Evolutionary conservation across 2,113 vertebrate genomes (phyloP).

Genomic region (Solea solea): DNA sequence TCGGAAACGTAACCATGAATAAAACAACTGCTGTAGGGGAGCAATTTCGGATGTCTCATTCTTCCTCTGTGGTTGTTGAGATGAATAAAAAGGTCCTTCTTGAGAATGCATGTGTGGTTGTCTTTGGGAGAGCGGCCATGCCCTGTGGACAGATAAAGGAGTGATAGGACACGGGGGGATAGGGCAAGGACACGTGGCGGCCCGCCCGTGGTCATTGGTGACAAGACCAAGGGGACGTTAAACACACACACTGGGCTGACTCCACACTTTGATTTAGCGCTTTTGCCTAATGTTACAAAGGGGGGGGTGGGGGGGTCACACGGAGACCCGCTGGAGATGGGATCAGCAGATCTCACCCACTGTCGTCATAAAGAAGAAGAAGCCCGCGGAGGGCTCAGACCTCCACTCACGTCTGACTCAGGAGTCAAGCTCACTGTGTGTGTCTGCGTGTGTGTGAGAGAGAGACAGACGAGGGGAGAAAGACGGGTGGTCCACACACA

Average conservation of each 20-base stretch:
- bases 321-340: conserved; percentile 74
- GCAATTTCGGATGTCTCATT: conserved; percentile 77
- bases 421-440: conserved; percentile 40
- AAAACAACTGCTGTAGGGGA: conserved; percentile 77
- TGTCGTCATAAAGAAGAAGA: conserved; percentile 72
- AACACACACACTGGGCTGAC: conserved; percentile 81
- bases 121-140: conserved; percentile 79
- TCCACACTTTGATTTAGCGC: conserved; percentile 82
- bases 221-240: conserved; percentile 81
- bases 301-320: conserved; percentile 55
- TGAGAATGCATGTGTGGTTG: conserved; percentile 78
- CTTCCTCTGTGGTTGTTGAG: conserved; percentile 73
- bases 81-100: conserved; percentile 74
- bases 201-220: conserved; percentile 81
- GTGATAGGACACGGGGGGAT: conserved; percentile 82
- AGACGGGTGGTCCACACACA: conserved; percentile 65
- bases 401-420: conserved; percentile 56
- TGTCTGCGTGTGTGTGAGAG: conserved; percentile 17
- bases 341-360: conserved; percentile 79
- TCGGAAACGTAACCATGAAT: conserved; percentile 70
- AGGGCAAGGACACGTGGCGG: conserved; percentile 81
- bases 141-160: conserved; percentile 83
- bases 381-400: conserved; percentile 70
- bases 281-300: conserved; percentile 78
- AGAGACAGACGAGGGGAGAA: conserved; percentile 18